Base-by-base conservation (phyloP, 2,888 invertebrate species). In the Tetrapedia diversipes region DNA sequence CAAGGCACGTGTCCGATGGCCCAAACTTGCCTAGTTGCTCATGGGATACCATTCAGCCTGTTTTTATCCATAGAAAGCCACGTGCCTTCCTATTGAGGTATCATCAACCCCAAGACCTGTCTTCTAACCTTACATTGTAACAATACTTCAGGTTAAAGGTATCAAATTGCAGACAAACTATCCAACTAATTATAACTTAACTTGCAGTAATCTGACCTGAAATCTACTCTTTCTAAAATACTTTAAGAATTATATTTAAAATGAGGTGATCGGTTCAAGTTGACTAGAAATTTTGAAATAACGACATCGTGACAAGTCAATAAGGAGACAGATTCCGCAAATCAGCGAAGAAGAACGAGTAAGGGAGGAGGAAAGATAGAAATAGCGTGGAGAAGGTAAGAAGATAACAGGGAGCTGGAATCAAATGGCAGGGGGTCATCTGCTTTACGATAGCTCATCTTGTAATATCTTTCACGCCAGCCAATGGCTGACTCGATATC, bases 401-500 rank as follows among this genome's bases (percentile, higher is more conserved):
- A 59, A 66, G 69, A 60, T 66, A 73, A 75, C 59, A 65, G 66
- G 54, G 56, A 65, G 65, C 43, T 80, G 71, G 51, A 72, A 67
- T 68, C 68, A 43, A 24, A 53, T 69, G 69, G 57, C 82, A 76
- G 71, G 64, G 75, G 83, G 84, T 88, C 88, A 87, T 86, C 84
- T 79, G 66, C 43, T 45, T 60, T 66, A 77, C 74, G 84, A 87
- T 88, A 88, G 80, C 82, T 76, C 86, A 86, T 85, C 80, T 81
- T 57, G 68, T 60, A 78, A 74, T 87, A 87, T 87, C 83, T 79
- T 78, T 65, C 54, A 76, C 77, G 65, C 74, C 77, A 84, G 79
- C 85, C 87, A 84, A 86, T 86, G 83, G 70, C 65, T 73, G 77
- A 34, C 60, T n/a, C 71, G 69, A 77, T 81, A 86, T 86, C 86